Evolutionary conservation across 2,888 invertebrate species (phyloP).

Genomic region (Charanyca ferruginea): DNA sequence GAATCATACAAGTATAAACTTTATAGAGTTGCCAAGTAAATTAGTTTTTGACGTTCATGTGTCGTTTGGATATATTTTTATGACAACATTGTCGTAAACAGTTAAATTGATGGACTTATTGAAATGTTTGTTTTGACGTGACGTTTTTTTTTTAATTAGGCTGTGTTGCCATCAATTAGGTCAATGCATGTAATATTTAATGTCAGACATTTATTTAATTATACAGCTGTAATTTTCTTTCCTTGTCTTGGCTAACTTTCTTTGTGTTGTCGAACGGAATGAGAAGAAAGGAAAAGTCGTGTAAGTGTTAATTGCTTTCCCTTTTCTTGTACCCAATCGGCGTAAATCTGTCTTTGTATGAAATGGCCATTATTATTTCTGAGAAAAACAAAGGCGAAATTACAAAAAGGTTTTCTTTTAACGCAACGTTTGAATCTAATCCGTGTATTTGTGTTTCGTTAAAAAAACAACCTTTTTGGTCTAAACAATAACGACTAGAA

Average conservation of each 20-base stretch:
- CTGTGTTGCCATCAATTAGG: constrained; percentile 34
- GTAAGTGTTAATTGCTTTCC: constrained; percentile 60
- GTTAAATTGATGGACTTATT: constrained; percentile 62
- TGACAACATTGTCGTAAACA: constrained; percentile 69
- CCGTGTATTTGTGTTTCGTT: no score
- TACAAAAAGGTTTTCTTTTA: neutral
- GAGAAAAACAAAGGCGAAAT: constrained; percentile 25
- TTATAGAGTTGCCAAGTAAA: constrained; percentile 85
- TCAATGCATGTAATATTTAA: constrained; percentile 46
- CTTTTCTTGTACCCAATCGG: constrained; percentile 60
- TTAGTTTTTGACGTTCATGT: constrained; percentile 76
- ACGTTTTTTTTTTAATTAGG: constrained; percentile 56
- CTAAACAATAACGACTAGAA: no score
- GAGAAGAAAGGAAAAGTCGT: constrained; percentile 39
- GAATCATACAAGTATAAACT: constrained; percentile 88
- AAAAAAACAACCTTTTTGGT: no score
- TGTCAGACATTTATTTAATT: constrained; percentile 25
- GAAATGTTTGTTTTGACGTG: constrained; percentile 67
- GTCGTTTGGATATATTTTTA: constrained; percentile 70
- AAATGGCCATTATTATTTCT: constrained; percentile 48
- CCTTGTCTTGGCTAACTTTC: constrained; percentile 31
- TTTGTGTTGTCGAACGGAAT: constrained; percentile 45
- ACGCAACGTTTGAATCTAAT: neutral
- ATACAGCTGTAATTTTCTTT: constrained; percentile 43
- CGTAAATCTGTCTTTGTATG: constrained; percentile 68